Evolutionary conservation across 2,797 vertebrate genomes (phyloP).

Genomic region (Hyperoplus immaculatus): DNA sequence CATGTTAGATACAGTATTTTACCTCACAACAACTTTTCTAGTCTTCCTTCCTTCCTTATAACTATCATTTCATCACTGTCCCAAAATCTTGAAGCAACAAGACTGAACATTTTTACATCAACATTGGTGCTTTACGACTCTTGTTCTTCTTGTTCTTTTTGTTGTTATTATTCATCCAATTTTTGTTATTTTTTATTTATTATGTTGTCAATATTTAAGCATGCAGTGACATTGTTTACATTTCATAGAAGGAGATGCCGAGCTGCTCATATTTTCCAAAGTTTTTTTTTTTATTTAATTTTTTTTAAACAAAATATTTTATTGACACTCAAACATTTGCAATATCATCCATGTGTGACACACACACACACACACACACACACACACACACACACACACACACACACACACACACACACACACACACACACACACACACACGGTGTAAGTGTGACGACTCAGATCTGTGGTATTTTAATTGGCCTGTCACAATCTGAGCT

Average conservation of each 20-base stretch:
- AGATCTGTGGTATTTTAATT: conserved; percentile 13
- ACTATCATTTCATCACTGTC: neutral
- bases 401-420: conserved; percentile 1
- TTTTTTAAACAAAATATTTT: neutral
- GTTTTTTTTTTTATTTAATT: conserved; percentile 1
- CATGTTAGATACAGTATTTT: neutral
- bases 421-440: conserved; percentile 7
- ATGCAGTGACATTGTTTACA: conserved; percentile 81
- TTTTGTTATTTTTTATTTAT: conserved; percentile 71
- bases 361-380: conserved; percentile 4
- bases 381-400: conserved; percentile 6
- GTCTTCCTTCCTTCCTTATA: conserved; percentile 46
- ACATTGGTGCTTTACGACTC: conserved; percentile 34
- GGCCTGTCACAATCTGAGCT: neutral
- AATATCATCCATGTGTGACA: conserved; percentile 2
- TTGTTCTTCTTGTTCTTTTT: conserved; percentile 23
- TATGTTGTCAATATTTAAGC: conserved; percentile 68
- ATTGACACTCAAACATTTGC: neutral
- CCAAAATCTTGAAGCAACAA: conserved; percentile 15
- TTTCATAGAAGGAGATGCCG: conserved; percentile 58
- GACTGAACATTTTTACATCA: conserved; percentile 38
- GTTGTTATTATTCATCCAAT: neutral
- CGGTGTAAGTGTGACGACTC: neutral
- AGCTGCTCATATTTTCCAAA: conserved; percentile 59
- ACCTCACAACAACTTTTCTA: neutral